Evolutionary conservation across 2,888 invertebrate genomes (phyloP).

Genomic region (Parnassius glacialis): DNA sequence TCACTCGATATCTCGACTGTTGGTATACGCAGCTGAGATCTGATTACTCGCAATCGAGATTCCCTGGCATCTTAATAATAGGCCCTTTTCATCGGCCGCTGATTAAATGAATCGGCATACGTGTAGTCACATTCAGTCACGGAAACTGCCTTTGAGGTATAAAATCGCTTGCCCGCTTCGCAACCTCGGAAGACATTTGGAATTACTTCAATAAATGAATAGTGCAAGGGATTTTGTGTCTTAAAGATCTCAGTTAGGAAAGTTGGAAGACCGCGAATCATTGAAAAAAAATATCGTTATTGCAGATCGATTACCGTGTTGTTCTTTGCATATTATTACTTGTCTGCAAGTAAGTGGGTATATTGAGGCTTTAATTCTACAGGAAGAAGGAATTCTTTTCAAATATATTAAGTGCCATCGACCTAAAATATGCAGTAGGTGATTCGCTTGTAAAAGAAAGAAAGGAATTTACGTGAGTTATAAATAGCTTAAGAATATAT

Average conservation of each 20-base stretch:
- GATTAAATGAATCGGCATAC: slow-evolving; percentile 34
- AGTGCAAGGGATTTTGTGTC: slow-evolving; percentile 13
- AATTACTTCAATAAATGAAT: neutral
- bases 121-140: slow-evolving; percentile 37
- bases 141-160: slow-evolving; percentile 32
- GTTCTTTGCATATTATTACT: slow-evolving; percentile 17
- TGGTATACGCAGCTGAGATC: slow-evolving; percentile 42
- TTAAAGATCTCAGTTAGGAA: slow-evolving; percentile 6
- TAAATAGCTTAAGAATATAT: too few species aligned
- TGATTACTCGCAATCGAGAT: slow-evolving; percentile 45
- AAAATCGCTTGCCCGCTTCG: slow-evolving; percentile 9
- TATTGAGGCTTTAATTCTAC: slow-evolving; percentile 6
- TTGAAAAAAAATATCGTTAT: slow-evolving; percentile 18
- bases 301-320: slow-evolving; percentile 21
- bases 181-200: neutral
- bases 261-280: slow-evolving; percentile 5
- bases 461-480: neutral
- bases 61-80: slow-evolving; percentile 49
- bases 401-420: neutral
- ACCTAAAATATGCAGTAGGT: neutral
- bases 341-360: neutral
- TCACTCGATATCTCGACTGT: slow-evolving; percentile 40
- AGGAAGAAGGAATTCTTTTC: slow-evolving; percentile 16
- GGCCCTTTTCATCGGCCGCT: slow-evolving; percentile 45
- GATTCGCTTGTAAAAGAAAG: neutral